Evolutionary conservation across 2,888 invertebrate genomes (phyloP).

Genomic region (Rambutsinella grinnellia): DNA sequence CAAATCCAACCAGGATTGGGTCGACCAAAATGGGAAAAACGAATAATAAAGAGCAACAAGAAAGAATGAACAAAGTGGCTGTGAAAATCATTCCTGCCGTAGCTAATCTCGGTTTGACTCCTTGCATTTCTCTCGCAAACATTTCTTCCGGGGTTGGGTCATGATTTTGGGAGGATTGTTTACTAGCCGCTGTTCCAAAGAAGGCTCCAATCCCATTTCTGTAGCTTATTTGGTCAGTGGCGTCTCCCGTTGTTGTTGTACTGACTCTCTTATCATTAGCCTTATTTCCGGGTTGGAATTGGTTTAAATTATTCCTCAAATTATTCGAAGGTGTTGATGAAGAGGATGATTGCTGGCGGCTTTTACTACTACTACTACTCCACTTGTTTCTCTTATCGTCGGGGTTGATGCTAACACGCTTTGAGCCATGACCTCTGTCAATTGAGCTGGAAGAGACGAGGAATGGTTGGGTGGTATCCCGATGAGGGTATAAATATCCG

Average conservation of each 20-base stretch:
- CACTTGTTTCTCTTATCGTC: too few relatives aligned
- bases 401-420: too few relatives aligned
- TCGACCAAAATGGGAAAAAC: slow-evolving; percentile 81
- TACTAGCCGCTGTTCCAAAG: slow-evolving; percentile 29
- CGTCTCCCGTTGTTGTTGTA: slow-evolving; percentile 4
- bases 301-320: too few relatives aligned
- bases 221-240: slow-evolving; percentile 31
- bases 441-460: slow-evolving; percentile 26
- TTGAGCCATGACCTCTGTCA: too few relatives aligned
- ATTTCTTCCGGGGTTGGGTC: slow-evolving; percentile 41
- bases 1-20: slow-evolving; percentile 68
- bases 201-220: slow-evolving; percentile 33
- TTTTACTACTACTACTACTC: slow-evolving; percentile 1
- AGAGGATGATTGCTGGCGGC: slow-evolving; percentile 11
- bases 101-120: slow-evolving; percentile 78
- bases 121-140: slow-evolving; percentile 69
- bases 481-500: too few relatives aligned
- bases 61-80: slow-evolving; percentile 79
- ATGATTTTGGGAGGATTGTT: background rate
- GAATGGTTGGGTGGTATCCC: too few relatives aligned
- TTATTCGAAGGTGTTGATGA: slow-evolving; percentile 15
- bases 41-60: slow-evolving; percentile 80
- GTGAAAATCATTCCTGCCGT: slow-evolving; percentile 80
- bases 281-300: background rate
- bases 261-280: background rate